Conservation (phyloP, 2,888 invertebrate genomes). For the Acleris holmiana region DNA sequence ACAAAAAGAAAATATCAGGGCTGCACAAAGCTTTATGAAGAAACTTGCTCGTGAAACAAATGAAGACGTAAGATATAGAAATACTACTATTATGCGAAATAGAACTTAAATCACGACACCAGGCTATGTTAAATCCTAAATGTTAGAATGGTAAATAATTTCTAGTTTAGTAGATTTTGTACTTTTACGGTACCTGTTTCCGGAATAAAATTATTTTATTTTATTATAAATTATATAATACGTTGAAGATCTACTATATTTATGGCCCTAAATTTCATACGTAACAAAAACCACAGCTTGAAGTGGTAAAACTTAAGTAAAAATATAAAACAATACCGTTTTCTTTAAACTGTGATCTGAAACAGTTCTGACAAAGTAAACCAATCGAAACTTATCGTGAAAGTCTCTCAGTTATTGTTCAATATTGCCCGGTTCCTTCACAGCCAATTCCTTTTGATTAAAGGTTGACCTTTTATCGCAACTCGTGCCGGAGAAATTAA, state of each 20-base stretch:
- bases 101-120: too few species aligned
- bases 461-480: constrained; percentile 20
- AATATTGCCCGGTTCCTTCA: constrained; percentile 11
- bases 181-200: too few species aligned
- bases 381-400: constrained; percentile 20
- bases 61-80: not conserved
- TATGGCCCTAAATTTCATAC: not conserved
- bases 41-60: not conserved
- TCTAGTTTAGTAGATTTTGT: too few species aligned
- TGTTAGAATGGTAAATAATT: too few species aligned
- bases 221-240: too few species aligned
- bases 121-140: too few species aligned
- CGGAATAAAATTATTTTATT: too few species aligned
- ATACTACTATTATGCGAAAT: not conserved
- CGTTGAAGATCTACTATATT: too few species aligned
- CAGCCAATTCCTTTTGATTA: constrained; percentile 20
- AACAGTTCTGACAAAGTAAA: constrained; percentile 2
- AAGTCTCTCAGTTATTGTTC: constrained; percentile 6
- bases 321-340: not conserved
- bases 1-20: constrained; percentile 1
- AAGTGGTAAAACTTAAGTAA: not conserved
- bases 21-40: not conserved
- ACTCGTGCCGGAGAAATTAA: constrained; percentile 20
- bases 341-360: not conserved
- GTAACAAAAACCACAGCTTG: not conserved